These are phyloP conservation scores for Magallana nippona DNA, from an alignment of 2,888 invertebrate species.

Conservation along the genomic window DNA sequence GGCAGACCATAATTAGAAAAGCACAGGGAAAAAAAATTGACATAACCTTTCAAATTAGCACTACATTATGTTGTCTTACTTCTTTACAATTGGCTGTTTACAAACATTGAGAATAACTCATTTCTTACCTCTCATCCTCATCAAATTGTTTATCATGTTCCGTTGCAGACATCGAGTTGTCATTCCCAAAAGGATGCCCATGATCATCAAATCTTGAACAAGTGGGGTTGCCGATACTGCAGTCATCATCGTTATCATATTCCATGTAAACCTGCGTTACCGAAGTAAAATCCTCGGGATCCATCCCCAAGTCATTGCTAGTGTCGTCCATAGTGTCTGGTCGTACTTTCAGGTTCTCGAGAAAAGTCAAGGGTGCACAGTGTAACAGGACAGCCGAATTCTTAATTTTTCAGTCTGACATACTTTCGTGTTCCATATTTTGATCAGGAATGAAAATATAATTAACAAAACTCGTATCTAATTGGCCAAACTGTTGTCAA, in stretches of 20 bases:
- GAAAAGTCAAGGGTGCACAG: background rate
- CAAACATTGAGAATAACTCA: background rate
- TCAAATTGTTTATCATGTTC: background rate
- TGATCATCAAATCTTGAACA: slow-evolving; percentile 14
- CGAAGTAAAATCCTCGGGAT: slow-evolving; percentile 52
- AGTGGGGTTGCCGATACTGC: slow-evolving; percentile 28
- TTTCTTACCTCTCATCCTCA: background rate
- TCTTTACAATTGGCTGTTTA: no score
- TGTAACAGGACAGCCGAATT: background rate
- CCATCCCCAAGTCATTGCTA: background rate
- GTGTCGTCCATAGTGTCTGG: background rate
- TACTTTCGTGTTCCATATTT: background rate
- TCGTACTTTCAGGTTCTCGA: background rate
- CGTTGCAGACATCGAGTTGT: background rate
- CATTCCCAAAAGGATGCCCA: background rate
- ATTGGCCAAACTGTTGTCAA: slow-evolving; percentile 20
- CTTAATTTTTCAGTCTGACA: background rate
- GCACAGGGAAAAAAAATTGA: no score
- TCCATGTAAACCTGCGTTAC: slow-evolving; percentile 62
- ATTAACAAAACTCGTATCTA: background rate
- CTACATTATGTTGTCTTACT: no score
- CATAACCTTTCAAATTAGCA: no score
- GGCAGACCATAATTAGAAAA: no score
- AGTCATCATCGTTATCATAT: slow-evolving; percentile 42
- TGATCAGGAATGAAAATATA: background rate